Conservation (phyloP, 2,797 vertebrate species). For the Distichodus sexfasciatus region DNA sequence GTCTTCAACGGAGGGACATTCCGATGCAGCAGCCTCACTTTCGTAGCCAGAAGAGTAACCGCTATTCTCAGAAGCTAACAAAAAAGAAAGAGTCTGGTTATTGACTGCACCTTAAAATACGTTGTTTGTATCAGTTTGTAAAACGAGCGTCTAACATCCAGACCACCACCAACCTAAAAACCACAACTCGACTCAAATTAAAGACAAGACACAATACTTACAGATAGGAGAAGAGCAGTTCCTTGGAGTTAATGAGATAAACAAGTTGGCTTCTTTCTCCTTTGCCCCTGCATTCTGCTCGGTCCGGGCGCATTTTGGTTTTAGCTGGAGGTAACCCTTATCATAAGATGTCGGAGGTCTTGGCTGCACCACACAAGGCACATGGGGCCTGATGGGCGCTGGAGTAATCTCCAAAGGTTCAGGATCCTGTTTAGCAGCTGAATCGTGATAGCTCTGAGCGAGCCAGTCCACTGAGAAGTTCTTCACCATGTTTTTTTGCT, state of each 20-base stretch:
- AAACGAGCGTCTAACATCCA: no score
- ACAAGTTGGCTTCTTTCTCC: constrained; percentile 12
- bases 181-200: no score
- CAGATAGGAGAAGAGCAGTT: constrained; percentile 62
- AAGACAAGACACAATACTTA: constrained; percentile 52
- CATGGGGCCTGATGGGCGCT: constrained; percentile 59
- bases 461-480: constrained; percentile 77
- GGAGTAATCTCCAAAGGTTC: constrained; percentile 14
- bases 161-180: no score
- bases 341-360: constrained; percentile 61
- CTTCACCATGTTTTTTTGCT: constrained; percentile 63
- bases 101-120: neutral
- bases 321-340: constrained; percentile 58
- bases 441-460: constrained; percentile 65
- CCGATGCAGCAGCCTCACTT: constrained; percentile 66
- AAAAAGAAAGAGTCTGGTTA: neutral
- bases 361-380: constrained; percentile 77
- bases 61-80: constrained; percentile 65
- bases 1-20: constrained; percentile 60
- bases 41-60: constrained; percentile 75
- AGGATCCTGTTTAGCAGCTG: neutral
- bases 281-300: constrained; percentile 20
- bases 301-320: constrained; percentile 50
- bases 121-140: neutral
- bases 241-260: constrained; percentile 32